Evolutionary conservation across 37 sponge, comb jelly and placozoan genomes (phyloP), one percentile per base, ranked within the genome.

Genomic region (Beroe ovata): DNA sequence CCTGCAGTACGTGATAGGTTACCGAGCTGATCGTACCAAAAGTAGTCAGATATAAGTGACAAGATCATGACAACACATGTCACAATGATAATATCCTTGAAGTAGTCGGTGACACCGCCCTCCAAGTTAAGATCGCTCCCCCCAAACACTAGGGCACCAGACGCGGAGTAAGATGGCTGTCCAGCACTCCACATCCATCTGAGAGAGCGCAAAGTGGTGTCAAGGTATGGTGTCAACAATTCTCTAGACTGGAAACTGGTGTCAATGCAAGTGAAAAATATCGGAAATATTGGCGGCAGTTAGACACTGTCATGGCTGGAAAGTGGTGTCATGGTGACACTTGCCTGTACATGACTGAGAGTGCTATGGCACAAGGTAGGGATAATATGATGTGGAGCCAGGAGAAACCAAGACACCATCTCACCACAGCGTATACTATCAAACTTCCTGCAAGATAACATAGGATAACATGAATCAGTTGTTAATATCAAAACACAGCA

Each of bases 1-100:
- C n/a, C n/a, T n/a, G n/a, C n/a, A n/a, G n/a, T n/a, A n/a, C n/a
- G n/a, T n/a, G n/a, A n/a, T n/a, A n/a, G n/a, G n/a, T n/a, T n/a
- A n/a, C n/a, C n/a, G n/a, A n/a, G n/a, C n/a, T n/a, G n/a, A n/a
- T n/a, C 84, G 20, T 8, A 77, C 84, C 84, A 77, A 29, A 39
- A 77, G 84, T 77, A 77, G 47, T 77, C 84, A 25, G 84, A 77
- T 21, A 77, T 42, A 19, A 77, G 84, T 22, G 84, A 77, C 8
- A 77, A 25, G 11, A 77, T 14, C 54, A 42, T 40, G 54, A 77
- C 84, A 23, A 39, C 84, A 42, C 54, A 39, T 25, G 84, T 77
- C 2, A 77, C 84, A 20, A 77, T 39, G 42, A 77, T 42, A 11
- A 77, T 77, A 40, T 77, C 84, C 25, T 77, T 77, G n/a, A 77